These are phyloP conservation scores for Brachycybe producta DNA, from an alignment of 2,888 invertebrate genomes.

Conservation along the genomic window DNA sequence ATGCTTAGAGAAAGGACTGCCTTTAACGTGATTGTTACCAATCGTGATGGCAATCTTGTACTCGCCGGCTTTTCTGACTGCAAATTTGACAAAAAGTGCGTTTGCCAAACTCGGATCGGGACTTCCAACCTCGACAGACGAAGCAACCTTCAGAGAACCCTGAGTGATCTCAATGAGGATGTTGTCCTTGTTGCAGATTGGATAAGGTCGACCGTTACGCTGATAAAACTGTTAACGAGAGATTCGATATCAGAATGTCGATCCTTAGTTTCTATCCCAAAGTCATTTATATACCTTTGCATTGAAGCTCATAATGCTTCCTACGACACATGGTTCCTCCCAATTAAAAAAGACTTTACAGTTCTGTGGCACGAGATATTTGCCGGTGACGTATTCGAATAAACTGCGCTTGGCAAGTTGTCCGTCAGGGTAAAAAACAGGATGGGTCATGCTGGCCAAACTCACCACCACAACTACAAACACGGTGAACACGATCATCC, in stretches of 20 bases:
- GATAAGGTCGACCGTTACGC: conserved; percentile 85
- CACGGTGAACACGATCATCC: conserved; percentile 79
- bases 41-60: conserved; percentile 76
- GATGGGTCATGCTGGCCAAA: conserved; percentile 80
- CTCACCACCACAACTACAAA: conserved; percentile 70
- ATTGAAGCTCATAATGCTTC: conserved; percentile 80
- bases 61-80: conserved; percentile 76
- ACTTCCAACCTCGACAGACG: conserved; percentile 73
- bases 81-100: conserved; percentile 78
- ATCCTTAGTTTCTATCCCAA: background rate
- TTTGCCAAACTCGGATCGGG: conserved; percentile 72
- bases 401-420: conserved; percentile 63
- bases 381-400: conserved; percentile 80
- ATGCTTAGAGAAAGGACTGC: conserved; percentile 70
- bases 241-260: background rate
- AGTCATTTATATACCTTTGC: conserved; percentile 43
- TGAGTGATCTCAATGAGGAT: conserved; percentile 75
- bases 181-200: conserved; percentile 84
- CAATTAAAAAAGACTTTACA: conserved; percentile 80
- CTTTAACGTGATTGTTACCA: conserved; percentile 63
- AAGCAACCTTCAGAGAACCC: conserved; percentile 65
- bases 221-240: conserved; percentile 56
- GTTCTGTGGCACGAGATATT: conserved; percentile 75
- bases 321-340: conserved; percentile 78
- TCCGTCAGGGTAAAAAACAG: conserved; percentile 66